These are phyloP conservation scores for Halocaridina rubra DNA, from an alignment of 2,888 invertebrate species.

Conservation along the genomic window DNA sequence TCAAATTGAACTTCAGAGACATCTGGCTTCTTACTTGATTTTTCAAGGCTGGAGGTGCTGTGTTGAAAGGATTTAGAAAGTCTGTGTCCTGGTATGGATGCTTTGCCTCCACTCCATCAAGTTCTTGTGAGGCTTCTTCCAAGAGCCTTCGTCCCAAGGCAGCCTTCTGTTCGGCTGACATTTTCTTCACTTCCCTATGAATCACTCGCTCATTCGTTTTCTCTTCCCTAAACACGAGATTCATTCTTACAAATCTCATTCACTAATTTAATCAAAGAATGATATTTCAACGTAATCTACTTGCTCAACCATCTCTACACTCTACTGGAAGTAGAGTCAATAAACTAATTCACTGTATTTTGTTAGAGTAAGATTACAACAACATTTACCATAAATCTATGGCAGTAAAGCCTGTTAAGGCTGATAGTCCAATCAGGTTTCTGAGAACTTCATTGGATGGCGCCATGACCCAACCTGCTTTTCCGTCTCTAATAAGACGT, in stretches of 20 bases:
- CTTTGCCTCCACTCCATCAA: neutral
- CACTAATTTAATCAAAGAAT: neutral
- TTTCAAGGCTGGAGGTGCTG: conserved; percentile 5
- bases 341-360: too few species aligned
- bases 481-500: conserved; percentile 59
- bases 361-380: too few species aligned
- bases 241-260: neutral
- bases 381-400: conserved; percentile 62
- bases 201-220: conserved; percentile 29
- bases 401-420: conserved; percentile 45
- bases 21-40: neutral
- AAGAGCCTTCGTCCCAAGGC: conserved; percentile 13
- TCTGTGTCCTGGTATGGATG: conserved; percentile 49
- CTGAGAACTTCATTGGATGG: conserved; percentile 60
- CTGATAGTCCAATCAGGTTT: conserved; percentile 48
- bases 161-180: conserved; percentile 24
- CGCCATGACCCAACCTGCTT: conserved; percentile 64
- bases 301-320: neutral
- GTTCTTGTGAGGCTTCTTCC: conserved; percentile 24
- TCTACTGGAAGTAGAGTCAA: neutral
- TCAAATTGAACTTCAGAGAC: neutral
- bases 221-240: conserved; percentile 29
- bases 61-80: conserved; percentile 63
- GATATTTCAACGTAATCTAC: neutral
- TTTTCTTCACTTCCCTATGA: conserved; percentile 39